Evolutionary conservation across 2,113 vertebrate species (phyloP), one percentile per base, ranked within the genome.

Genomic region (Oreotrochilus melanogaster): DNA sequence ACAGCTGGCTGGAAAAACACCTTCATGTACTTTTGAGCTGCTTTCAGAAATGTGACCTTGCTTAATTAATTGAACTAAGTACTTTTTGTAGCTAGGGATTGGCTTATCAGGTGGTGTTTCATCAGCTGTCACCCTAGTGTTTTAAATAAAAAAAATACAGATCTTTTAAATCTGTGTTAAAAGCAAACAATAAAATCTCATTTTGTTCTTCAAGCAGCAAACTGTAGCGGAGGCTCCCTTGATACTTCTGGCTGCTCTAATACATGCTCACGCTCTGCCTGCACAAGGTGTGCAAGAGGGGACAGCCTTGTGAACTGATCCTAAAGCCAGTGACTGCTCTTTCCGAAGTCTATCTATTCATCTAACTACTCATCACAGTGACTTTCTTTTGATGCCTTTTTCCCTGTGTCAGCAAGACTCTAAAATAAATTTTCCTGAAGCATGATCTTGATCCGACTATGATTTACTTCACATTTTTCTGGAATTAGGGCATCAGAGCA

Each of bases 1-100:
- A 15, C 30, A 75, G 62, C 28, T 1, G 5, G 53, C 56, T 43
- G 48, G 11, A 51, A 47, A 66, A 89, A 37, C 50, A 74, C 31
- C 48, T 62, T 37, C n/a, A 16, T 0, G 0, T n/a, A 45, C 62
- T 24, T 56, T 15, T 21, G 35, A 14, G 12, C 31, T 50, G 31
- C 66, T 54, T 50, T 66, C 39, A 72, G 24, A 37, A 33, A n/a
- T 5, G 15, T 5, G 27, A 31, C 61, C 9, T 60, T 56, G 24
- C 48, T 45, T 70, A 48, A 30, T 75, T 58, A 62, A 67, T 11
- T 13, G 11, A 69, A 53, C 37, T 66, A 78, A 17, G 24, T 37
- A 23, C n/a, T 28, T 81, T 39, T 23, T 65, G 23, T 21, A 60
- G 45, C 17, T 1, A 0, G 35, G 24, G 10, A n/a, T 7, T 67